These are phyloP conservation scores for Esox masquinongy DNA, from an alignment of 2,797 vertebrate species.

Conservation along the genomic window DNA sequence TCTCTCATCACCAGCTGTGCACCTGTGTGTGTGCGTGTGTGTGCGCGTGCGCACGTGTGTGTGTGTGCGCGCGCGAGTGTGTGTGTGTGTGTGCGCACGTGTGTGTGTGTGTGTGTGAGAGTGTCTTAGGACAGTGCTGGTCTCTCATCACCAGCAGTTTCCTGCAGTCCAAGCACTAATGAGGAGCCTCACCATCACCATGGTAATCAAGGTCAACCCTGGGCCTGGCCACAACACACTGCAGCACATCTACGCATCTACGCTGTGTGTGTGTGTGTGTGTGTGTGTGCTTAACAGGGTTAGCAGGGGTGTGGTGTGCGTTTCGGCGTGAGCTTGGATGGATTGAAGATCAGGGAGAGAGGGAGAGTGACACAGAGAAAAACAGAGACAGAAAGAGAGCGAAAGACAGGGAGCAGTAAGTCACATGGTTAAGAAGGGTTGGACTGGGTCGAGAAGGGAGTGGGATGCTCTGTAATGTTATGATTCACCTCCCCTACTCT, in stretches of 20 bases:
- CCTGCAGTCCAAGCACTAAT: constrained; percentile 72
- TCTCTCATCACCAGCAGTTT: constrained; percentile 76
- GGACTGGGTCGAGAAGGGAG: constrained; percentile 16
- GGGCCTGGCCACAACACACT: constrained; percentile 52
- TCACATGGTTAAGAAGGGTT: constrained; percentile 31
- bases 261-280: constrained; percentile 5
- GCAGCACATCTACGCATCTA: constrained; percentile 8
- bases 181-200: constrained; percentile 69
- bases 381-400: neutral
- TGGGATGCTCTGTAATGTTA: neutral
- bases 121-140: constrained; percentile 61
- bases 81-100: constrained; percentile 26
- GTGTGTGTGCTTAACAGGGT: constrained; percentile 4
- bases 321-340: neutral
- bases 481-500: neutral
- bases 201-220: constrained; percentile 78
- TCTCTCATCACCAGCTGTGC: constrained; percentile 71
- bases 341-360: neutral
- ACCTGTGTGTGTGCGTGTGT: constrained; percentile 1
- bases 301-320: neutral
- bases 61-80: constrained; percentile 29
- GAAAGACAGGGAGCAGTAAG: constrained; percentile 19
- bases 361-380: constrained; percentile 20
- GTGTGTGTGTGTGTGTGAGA: constrained; percentile 37
- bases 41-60: constrained; percentile 12